Conservation (phyloP, 2,797 vertebrate species). For the Phalloptychus januarius region DNA sequence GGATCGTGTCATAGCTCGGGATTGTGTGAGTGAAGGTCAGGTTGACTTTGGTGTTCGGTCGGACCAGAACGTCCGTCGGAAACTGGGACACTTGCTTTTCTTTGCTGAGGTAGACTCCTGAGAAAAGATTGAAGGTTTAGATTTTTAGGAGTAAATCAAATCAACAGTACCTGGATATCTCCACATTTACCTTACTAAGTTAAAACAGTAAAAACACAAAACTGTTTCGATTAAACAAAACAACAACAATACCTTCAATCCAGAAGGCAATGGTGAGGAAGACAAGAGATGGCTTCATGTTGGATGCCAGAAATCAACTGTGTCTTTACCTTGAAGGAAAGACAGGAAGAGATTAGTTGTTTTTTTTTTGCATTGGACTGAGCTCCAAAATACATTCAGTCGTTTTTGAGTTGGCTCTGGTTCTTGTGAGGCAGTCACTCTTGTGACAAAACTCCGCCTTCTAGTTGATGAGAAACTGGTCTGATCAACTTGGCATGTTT, state of each 20-base stretch:
- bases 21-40: constrained; percentile 58
- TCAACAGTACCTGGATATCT: neutral
- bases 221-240: neutral
- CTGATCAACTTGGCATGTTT: too few relatives aligned
- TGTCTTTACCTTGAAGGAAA: constrained; percentile 17
- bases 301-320: constrained; percentile 11
- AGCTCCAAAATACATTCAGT: neutral
- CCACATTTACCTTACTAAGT: neutral
- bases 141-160: neutral
- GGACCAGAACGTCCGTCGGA: constrained; percentile 16
- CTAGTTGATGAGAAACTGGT: neutral
- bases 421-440: neutral
- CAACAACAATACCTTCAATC: constrained; percentile 44
- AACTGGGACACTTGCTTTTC: constrained; percentile 46
- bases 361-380: neutral
- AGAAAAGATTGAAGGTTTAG: neutral
- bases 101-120: constrained; percentile 45
- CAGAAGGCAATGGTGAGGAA: constrained; percentile 16
- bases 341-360: constrained; percentile 15
- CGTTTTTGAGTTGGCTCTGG: neutral
- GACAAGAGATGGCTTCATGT: constrained; percentile 29
- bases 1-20: constrained; percentile 45
- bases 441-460: neutral
- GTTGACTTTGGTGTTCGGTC: neutral
- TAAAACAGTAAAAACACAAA: too few relatives aligned